These are phyloP conservation scores for Melanostigma gelatinosum DNA, from an alignment of 2,113 vertebrate genomes.

Conservation along the genomic window DNA sequence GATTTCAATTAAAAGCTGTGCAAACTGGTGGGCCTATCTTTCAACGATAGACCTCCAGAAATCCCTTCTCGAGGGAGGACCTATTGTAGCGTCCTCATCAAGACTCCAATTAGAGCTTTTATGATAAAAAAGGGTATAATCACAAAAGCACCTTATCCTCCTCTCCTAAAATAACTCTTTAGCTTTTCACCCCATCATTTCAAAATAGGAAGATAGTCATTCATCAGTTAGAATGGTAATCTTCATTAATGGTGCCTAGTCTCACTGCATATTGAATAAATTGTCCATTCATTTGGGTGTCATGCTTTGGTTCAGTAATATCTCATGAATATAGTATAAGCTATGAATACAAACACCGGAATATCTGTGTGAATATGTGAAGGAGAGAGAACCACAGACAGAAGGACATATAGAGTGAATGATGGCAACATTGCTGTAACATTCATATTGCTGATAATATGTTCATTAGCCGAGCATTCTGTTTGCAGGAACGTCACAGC, in stretches of 20 bases:
- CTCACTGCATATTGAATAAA: constrained; percentile 69
- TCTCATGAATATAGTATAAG: constrained; percentile 66
- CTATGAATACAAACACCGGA: constrained; percentile 59
- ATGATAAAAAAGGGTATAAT: constrained; percentile 71
- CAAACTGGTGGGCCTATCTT: constrained; percentile 75
- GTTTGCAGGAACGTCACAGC: constrained; percentile 8
- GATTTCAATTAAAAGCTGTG: constrained; percentile 82
- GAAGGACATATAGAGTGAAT: not conserved
- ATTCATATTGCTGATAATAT: constrained; percentile 8
- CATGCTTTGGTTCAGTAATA: constrained; percentile 62
- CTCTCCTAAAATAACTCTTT: constrained; percentile 73
- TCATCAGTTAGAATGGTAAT: constrained; percentile 79
- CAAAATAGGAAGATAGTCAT: constrained; percentile 76
- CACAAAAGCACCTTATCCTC: constrained; percentile 70
- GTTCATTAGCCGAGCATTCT: constrained; percentile 22
- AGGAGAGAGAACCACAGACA: not conserved
- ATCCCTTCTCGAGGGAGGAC: constrained; percentile 67
- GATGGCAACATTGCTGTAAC: not conserved
- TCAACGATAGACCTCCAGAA: constrained; percentile 71
- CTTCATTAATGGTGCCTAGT: constrained; percentile 71
- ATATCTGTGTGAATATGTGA: constrained; percentile 29
- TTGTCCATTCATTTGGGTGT: constrained; percentile 63
- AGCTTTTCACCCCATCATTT: constrained; percentile 76
- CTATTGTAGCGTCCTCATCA: constrained; percentile 76
- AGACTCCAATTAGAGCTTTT: constrained; percentile 79